Percentiles rank a stretch among this genome's conserved stretches.
These are phyloP conservation scores for Hydrotaea cyrtoneurina DNA, from an alignment of 2,888 invertebrate species.

Conservation along the genomic window DNA sequence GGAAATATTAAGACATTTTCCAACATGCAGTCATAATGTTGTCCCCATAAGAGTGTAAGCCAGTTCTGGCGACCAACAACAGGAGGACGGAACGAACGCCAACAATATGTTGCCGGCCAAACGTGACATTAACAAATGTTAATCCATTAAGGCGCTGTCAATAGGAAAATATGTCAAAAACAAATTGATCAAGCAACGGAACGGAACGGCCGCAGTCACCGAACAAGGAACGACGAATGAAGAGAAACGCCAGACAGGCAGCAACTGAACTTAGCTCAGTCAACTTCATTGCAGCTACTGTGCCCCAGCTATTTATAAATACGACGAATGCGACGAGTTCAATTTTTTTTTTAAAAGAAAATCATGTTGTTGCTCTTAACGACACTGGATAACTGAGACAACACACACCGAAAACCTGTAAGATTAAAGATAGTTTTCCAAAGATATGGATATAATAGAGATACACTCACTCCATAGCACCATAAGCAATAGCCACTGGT, in stretches of 20 bases:
- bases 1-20: constrained; percentile 69
- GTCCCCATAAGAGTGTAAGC: neutral
- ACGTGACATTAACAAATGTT: constrained; percentile 79
- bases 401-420: neutral
- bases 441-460: neutral
- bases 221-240: neutral
- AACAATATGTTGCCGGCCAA: constrained; percentile 59
- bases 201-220: neutral
- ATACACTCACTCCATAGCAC: neutral
- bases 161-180: constrained; percentile 78
- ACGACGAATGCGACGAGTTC: neutral
- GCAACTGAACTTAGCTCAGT: neutral
- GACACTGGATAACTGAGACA: constrained; percentile 1
- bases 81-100: no score
- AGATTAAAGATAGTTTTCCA: constrained; percentile 48
- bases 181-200: constrained; percentile 66
- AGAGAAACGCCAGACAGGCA: constrained; percentile 12
- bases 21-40: constrained; percentile 35
- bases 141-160: constrained; percentile 79
- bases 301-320: constrained; percentile 12
- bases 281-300: constrained; percentile 27
- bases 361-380: constrained; percentile 36
- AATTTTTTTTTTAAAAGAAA: constrained; percentile 32
- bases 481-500: constrained; percentile 26
- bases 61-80: neutral